Evolutionary conservation across 2,888 invertebrate genomes (phyloP), one percentile per base, ranked within the genome.

Genomic region (Zelleria hepariella): DNA sequence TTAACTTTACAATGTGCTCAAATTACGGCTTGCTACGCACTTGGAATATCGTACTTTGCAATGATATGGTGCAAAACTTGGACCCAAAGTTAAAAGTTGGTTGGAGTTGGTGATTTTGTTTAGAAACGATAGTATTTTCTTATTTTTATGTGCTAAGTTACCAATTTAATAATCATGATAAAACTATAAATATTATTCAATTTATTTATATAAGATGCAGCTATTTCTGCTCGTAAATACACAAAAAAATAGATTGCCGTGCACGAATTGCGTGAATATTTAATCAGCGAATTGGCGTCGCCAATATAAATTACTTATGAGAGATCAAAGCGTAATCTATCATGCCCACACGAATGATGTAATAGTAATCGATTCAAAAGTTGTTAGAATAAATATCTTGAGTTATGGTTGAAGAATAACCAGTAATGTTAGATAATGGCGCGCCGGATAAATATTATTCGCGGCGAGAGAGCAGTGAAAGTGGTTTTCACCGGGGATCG

Each of bases 401-500:
- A 47, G 48, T 24, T 48, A 21, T 48, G 24, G 1, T 4, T 51
- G 51, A 51, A 51, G 10, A 51, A 51, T 21, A 21, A 51, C 51
- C 51, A 32, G 21, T 27, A 15, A 48, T 24, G 57, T 70, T 70
- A 69, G 70, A 68, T 69, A 67, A 60, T 47, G 18, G 24, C 48
- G 6, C 8, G 53, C 25, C n/a, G 24, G 21, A n/a, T 53, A 4
- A 25, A 20, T 51, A 32, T 32, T 27, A 55, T 55, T 20, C 53
- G 27, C 55, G 55, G 27, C 20, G 53, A 53, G 55, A 55, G 55
- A 55, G 64, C 64, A 67, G 79, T 75, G 79, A 80, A 78, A 81
- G 78, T 75, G 60, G 77, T 73, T 79, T 79, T 80, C 80, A 71
- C 73, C 63, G 66, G 32, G 32, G n/a, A 27, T 49, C 57, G 65